Conservation (phyloP, 1,140 invertebrate genomes). For the Acromyrmex heyeri region DNA sequence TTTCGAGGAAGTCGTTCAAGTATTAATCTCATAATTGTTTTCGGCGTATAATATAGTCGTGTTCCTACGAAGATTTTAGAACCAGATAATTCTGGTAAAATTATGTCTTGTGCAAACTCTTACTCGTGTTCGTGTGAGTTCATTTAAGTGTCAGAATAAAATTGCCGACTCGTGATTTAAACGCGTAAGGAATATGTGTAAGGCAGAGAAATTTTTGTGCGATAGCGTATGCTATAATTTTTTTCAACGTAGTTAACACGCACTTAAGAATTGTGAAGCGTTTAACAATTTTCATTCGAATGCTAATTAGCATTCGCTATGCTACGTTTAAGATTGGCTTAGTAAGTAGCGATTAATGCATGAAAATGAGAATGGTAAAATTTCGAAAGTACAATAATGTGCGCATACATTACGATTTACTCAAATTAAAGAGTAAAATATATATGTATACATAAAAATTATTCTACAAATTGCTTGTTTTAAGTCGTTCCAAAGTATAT, state of each 20-base stretch:
- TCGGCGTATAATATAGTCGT: constrained; percentile 58
- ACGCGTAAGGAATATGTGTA: constrained; percentile 4
- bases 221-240: constrained; percentile 10
- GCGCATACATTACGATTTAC: constrained; percentile 24
- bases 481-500: constrained; percentile 36
- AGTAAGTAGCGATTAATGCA: constrained; percentile 32
- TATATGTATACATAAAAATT: constrained; percentile 17
- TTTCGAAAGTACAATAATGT: constrained; percentile 41
- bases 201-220: not conserved
- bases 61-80: constrained; percentile 56
- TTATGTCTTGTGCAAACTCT: constrained; percentile 41
- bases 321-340: constrained; percentile 25
- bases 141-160: constrained; percentile 29
- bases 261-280: not conserved
- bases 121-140: constrained; percentile 37
- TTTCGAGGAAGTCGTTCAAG: constrained; percentile 61
- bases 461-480: constrained; percentile 39
- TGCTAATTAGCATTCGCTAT: constrained; percentile 1
- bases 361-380: constrained; percentile 9
- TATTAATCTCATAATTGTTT: constrained; percentile 68
- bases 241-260: constrained; percentile 16
- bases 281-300: not conserved
- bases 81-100: constrained; percentile 13
- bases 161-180: constrained; percentile 35
- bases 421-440: constrained; percentile 37